These are phyloP conservation scores for Latrodectus geometricus DNA, from an alignment of 1,140 invertebrate genomes.

Conservation along the genomic window DNA sequence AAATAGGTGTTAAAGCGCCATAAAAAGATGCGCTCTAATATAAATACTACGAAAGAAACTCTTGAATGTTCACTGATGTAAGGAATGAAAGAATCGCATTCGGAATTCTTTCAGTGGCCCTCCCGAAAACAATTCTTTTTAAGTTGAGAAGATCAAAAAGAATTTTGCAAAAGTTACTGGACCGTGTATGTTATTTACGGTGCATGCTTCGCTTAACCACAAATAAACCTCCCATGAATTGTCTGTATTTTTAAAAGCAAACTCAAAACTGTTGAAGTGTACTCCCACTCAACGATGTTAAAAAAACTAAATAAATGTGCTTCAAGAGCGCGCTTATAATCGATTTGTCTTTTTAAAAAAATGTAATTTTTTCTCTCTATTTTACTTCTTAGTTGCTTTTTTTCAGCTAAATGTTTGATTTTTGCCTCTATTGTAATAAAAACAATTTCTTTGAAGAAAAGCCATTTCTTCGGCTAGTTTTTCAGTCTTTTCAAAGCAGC, in stretches of 20 bases:
- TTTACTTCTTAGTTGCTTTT: not conserved
- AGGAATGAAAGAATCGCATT: not conserved
- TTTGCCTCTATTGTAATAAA: not conserved
- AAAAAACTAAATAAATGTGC: not conserved
- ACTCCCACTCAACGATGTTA: not conserved
- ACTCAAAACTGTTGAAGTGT: not conserved
- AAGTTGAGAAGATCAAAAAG: not conserved
- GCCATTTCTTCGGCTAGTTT: not conserved
- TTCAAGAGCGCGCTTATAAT: not conserved
- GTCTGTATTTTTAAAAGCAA: not conserved
- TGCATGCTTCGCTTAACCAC: constrained; percentile 11
- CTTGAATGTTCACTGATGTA: not conserved
- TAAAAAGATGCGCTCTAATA: too few species aligned
- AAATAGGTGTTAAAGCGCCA: too few species aligned
- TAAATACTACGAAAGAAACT: not conserved
- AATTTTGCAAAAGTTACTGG: constrained; percentile 2
- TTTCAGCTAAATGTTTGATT: not conserved
- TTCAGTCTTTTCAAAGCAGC: not conserved
- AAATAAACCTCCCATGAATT: constrained; percentile 2
- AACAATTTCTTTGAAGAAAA: not conserved
- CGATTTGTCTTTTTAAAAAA: not conserved
- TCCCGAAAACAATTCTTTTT: not conserved
- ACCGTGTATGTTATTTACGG: constrained; percentile 9
- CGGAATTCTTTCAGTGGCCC: not conserved
- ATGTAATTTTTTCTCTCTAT: not conserved